These are phyloP conservation scores for Gymnoscelis rufifasciata DNA, from an alignment of 2,888 invertebrate species.

Conservation along the genomic window DNA sequence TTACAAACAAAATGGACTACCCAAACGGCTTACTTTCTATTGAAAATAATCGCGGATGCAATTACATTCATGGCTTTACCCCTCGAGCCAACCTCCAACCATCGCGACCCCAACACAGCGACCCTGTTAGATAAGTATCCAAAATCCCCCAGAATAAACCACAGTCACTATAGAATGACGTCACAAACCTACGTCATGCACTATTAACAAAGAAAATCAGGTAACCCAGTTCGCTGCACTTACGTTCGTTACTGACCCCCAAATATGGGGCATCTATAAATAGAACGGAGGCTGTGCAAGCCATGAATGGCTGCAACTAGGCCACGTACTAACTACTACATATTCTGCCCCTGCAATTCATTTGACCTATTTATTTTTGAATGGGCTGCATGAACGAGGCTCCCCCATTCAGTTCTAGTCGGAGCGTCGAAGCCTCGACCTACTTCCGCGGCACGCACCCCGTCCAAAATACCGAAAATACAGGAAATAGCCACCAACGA, in stretches of 20 bases:
- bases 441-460: conserved; percentile 45
- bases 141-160: conserved; percentile 6
- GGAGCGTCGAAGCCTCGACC: conserved; percentile 64
- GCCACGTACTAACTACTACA: conserved; percentile 41
- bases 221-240: conserved; percentile 74
- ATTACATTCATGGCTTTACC: too few species aligned
- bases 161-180: conserved; percentile 41
- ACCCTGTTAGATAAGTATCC: background rate
- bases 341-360: conserved; percentile 54
- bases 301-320: conserved; percentile 70
- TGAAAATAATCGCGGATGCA: too few species aligned
- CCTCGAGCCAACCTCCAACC: background rate
- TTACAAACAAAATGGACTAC: too few species aligned
- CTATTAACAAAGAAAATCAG: conserved; percentile 72
- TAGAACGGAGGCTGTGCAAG: conserved; percentile 58
- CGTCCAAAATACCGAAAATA: conserved; percentile 20
- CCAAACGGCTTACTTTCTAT: too few species aligned
- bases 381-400: conserved; percentile 75
- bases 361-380: conserved; percentile 78
- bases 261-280: conserved; percentile 75
- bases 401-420: conserved; percentile 71
- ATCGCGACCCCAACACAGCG: background rate
- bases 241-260: conserved; percentile 72
- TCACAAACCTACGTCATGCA: conserved; percentile 66
- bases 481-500: conserved; percentile 4